These are phyloP conservation scores for Onychorhynchus coronatus DNA, from an alignment of 2,113 vertebrate species.

Conservation along the genomic window DNA sequence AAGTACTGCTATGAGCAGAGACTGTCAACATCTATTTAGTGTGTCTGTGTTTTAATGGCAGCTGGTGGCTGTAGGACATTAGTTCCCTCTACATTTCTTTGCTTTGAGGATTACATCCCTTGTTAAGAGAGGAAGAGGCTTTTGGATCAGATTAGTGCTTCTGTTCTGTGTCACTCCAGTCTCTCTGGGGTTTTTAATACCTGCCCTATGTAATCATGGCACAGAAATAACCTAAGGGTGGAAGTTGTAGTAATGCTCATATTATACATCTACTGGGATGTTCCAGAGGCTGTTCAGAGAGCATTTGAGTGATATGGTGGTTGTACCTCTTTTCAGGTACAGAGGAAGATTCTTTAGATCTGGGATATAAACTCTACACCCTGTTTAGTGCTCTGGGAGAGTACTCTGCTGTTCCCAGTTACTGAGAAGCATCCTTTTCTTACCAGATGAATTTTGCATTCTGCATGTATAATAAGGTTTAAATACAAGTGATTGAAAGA, in stretches of 20 bases:
- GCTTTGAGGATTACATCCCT: background rate
- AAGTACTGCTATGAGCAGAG: background rate
- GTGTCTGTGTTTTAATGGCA: background rate
- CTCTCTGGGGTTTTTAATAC: background rate
- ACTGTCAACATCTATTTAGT: background rate
- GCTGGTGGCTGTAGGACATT: background rate
- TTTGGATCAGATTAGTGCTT: background rate
- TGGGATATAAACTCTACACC: background rate
- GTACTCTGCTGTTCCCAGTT: background rate
- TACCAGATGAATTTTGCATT: background rate
- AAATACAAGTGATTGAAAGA: background rate
- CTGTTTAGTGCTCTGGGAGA: background rate
- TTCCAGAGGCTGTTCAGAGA: background rate
- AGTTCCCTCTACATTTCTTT: background rate
- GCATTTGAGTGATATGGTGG: background rate
- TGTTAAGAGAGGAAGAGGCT: background rate
- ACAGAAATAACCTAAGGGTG: background rate
- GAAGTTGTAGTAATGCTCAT: background rate
- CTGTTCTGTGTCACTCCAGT: background rate
- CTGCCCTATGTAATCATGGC: background rate
- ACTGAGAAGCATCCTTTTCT: background rate
- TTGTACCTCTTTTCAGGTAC: background rate
- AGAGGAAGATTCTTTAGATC: background rate
- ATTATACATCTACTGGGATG: background rate
- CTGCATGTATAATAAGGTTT: background rate